Evolutionary conservation across 2,888 invertebrate genomes (phyloP).

Genomic region (Parthenolecanium corni): DNA sequence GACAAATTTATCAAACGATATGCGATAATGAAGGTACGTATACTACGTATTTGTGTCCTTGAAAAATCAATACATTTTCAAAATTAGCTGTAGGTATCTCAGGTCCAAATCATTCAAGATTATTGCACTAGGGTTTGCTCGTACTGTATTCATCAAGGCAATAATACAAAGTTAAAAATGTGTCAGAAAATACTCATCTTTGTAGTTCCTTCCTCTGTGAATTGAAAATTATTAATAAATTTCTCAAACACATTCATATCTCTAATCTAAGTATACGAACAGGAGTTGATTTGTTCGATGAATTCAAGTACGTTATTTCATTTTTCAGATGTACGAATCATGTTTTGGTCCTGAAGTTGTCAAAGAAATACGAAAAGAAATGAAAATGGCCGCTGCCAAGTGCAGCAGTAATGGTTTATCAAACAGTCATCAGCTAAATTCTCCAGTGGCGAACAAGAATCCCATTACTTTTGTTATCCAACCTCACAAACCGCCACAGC

Average conservation of each 20-base stretch:
- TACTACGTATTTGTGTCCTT: background rate
- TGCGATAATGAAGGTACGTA: conserved; percentile 58
- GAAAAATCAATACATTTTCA: background rate
- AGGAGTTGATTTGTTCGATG: no score
- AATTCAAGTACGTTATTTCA: no score
- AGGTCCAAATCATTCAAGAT: no score
- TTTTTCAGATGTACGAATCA: conserved; percentile 54
- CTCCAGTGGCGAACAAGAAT: background rate
- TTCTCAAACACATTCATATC: no score
- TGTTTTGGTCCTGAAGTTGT: conserved; percentile 57
- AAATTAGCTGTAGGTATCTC: background rate
- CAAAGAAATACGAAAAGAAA: conserved; percentile 54
- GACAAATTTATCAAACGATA: conserved; percentile 58
- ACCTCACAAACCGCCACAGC: background rate
- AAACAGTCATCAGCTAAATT: background rate
- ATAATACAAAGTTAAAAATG: no score
- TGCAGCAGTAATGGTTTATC: conserved; percentile 39
- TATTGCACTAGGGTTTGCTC: no score
- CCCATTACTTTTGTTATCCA: background rate
- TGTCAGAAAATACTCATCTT: no score
- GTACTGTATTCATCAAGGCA: no score
- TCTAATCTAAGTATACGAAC: no score
- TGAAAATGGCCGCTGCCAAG: conserved; percentile 54
- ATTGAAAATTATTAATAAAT: no score
- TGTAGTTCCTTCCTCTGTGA: no score